These are phyloP conservation scores for Ariolimax columbianus DNA, from an alignment of 2,888 invertebrate species.

Conservation along the genomic window DNA sequence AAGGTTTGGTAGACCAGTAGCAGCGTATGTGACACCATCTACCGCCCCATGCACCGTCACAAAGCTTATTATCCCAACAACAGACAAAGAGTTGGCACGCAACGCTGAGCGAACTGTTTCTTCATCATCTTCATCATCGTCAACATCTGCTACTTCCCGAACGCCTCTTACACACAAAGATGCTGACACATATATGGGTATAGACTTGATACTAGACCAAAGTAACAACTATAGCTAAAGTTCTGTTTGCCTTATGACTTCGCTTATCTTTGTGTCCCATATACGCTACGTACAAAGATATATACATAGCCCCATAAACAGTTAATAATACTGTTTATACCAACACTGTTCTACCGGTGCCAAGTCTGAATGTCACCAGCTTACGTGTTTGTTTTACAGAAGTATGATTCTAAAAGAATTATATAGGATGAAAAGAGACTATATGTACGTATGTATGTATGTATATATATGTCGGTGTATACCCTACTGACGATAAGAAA, in stretches of 20 bases:
- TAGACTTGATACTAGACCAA: neutral
- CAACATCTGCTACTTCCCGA: slow-evolving; percentile 41
- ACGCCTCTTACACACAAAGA: slow-evolving; percentile 24
- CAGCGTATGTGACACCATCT: neutral
- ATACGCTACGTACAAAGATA: neutral
- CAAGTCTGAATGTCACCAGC: neutral
- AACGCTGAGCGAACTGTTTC: slow-evolving; percentile 9
- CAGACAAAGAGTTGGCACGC: neutral
- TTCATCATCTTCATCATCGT: slow-evolving; percentile 38
- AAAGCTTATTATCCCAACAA: neutral
- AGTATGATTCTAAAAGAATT: too few species aligned
- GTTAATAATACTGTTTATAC: neutral
- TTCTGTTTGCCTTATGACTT: neutral
- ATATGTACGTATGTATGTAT: too few species aligned
- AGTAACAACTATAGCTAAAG: neutral
- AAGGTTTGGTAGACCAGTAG: neutral
- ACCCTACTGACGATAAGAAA: too few species aligned
- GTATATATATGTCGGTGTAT: too few species aligned
- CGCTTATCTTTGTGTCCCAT: neutral
- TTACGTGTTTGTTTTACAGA: neutral
- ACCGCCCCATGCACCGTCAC: neutral
- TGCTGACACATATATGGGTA: neutral
- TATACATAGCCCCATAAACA: neutral
- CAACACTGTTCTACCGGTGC: neutral
- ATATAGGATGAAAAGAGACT: too few species aligned